phyloP scores from a whole-genome alignment of 2,888 invertebrate genomes.

The Drosophila nigricruria region DNA sequence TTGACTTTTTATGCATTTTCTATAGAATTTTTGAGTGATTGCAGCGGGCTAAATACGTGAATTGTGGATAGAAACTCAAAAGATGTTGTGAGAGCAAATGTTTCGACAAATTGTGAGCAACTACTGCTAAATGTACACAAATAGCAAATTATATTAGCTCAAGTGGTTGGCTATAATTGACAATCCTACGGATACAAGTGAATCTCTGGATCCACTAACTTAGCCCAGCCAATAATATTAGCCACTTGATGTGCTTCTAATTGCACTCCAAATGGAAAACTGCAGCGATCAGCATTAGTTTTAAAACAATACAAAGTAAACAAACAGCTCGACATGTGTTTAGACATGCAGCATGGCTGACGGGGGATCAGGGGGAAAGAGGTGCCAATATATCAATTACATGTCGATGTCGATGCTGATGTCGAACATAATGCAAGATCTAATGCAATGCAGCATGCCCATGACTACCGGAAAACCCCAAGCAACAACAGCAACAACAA shows the following conservation, averaged over 20 bases:
- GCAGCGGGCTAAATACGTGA: constrained; percentile 26
- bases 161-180: background rate
- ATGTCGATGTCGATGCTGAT: constrained; percentile 67
- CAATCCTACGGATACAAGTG: background rate
- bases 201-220: background rate
- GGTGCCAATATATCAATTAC: constrained; percentile 75
- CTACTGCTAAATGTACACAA: background rate
- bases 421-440: constrained; percentile 67
- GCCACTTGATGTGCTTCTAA: constrained; percentile 34
- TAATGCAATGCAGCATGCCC: constrained; percentile 50
- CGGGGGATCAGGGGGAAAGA: constrained; percentile 6
- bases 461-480: constrained; percentile 71
- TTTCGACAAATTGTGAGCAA: background rate
- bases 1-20: constrained; percentile 79
- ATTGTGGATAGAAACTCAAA: constrained; percentile 8
- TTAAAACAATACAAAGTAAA: constrained; percentile 64
- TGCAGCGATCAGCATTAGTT: constrained; percentile 67
- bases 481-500: constrained; percentile 36
- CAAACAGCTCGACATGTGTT: constrained; percentile 69
- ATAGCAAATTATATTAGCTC: constrained; percentile 10
- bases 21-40: constrained; percentile 78
- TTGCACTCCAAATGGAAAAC: constrained; percentile 47
- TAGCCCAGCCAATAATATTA: background rate
- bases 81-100: constrained; percentile 4
- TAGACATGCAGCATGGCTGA: constrained; percentile 15